phyloP scores from a whole-genome alignment of 2,797 vertebrate genomes.

The Euphonia xanthogaster region DNA sequence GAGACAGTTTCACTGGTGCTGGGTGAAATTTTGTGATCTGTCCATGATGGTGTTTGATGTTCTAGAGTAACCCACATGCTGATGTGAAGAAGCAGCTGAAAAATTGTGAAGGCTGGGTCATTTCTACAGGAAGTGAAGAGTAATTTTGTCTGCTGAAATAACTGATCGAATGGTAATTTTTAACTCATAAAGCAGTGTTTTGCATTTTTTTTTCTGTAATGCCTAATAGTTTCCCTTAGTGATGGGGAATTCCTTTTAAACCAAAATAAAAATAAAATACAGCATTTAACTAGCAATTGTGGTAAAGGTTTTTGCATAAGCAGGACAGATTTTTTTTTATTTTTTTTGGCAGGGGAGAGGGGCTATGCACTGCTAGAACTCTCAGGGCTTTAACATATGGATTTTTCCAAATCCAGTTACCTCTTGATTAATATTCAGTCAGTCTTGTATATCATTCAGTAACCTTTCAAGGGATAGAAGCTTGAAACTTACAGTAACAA shows the following conservation, averaged over 20 bases:
- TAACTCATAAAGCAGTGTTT: background rate
- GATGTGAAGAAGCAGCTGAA: background rate
- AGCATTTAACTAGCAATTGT: background rate
- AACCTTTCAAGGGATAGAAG: background rate
- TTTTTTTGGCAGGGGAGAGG: fast-evolving
- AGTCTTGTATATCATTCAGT: background rate
- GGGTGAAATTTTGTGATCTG: background rate
- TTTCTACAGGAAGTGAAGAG: background rate
- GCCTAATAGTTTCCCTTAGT: background rate
- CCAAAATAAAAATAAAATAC: background rate
- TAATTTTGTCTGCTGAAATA: background rate
- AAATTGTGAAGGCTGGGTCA: background rate
- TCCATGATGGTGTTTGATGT: background rate
- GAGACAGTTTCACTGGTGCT: background rate
- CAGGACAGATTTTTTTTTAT: background rate
- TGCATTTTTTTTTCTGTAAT: background rate
- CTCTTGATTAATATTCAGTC: background rate
- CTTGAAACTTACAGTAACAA: background rate
- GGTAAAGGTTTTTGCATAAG: background rate
- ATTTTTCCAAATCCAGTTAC: background rate
- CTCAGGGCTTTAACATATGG: background rate
- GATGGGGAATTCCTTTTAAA: background rate
- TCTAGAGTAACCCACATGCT: background rate
- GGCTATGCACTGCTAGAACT: background rate
- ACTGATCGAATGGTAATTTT: background rate